Base-by-base conservation (phyloP, 2,113 vertebrate species). In the Phalacrocorax aristotelis region DNA sequence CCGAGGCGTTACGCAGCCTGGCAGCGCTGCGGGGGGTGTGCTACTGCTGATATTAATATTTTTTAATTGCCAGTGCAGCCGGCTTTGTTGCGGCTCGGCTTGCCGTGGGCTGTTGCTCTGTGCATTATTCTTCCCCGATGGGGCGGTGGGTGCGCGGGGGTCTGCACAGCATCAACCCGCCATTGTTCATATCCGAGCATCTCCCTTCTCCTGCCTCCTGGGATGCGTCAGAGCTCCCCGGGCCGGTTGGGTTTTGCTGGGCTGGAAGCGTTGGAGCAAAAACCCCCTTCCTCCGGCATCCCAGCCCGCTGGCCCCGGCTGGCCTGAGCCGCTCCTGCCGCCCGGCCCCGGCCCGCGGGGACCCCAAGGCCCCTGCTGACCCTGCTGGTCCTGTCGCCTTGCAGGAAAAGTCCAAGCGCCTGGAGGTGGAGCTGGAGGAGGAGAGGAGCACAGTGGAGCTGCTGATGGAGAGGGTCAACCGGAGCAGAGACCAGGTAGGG, bases 391-490 rank as follows among this genome's bases (percentile, higher is more conserved):
- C 51, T 3, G 0, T 64, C 61, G n/a, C 18, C n/a, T 30, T 1
- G 3, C 96, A 99, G 99, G 99, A 99, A 27, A 99, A 99, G 81
- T 75, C 99, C 75, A 99, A 99, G 61, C 98, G 94, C 21, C 58
- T 99, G 52, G 99, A 99, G 89, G 76, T 98, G 81, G 99, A 99
- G 95, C 97, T 99, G 93, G 99, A 99, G 0, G 99, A 99, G 95
- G 99, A 99, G 96, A 98, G 83, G 84, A 99, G 64, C 97, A 98
- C 98, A 0, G 98, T 97, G 65, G 99, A 99, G 96, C 98, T 99
- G 96, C 87, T 99, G 89, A 99, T 98, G 0, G 99, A 99, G 30
- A 95, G 99, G 30, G 83, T 99, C 70, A 97, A 95, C 93, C 97
- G 99, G 58, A 98, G 98, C 95, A 97, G 99, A 83, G 99, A 99